Evolutionary conservation across 23 tunicate genomes (phyloP).

Genomic region (Corella eumyota): DNA sequence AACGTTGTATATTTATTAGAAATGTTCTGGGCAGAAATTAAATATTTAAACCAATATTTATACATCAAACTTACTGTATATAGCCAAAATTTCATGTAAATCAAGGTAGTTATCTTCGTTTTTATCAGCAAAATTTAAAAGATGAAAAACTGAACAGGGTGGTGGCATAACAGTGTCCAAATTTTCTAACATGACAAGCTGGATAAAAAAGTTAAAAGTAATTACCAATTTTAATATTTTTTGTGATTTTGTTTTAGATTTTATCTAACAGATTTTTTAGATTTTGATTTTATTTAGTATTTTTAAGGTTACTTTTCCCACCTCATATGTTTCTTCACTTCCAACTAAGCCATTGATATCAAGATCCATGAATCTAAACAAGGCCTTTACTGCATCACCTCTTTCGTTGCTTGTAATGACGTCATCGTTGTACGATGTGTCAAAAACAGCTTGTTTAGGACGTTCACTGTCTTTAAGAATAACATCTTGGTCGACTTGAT

Average conservation of each 20-base stretch:
- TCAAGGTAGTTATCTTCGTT: slow-evolving; percentile 37
- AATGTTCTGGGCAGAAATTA: too few relatives aligned
- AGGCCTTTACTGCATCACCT: slow-evolving; percentile 48
- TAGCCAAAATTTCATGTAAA: slow-evolving; percentile 23
- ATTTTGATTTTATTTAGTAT: not conserved
- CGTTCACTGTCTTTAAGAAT: too few relatives aligned
- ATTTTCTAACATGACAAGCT: slow-evolving; percentile 34
- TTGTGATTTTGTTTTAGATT: not conserved
- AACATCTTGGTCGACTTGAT: too few relatives aligned
- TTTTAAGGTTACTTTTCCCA: slow-evolving; percentile 2
- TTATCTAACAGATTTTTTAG: not conserved
- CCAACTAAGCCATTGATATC: slow-evolving; percentile 53
- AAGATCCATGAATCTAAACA: slow-evolving; percentile 41
- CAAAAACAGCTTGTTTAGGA: too few relatives aligned
- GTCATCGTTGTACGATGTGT: slow-evolving; percentile 25
- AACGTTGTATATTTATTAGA: too few relatives aligned
- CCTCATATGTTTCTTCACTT: slow-evolving; percentile 70
- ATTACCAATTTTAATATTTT: too few relatives aligned
- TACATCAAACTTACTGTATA: slow-evolving; percentile 80
- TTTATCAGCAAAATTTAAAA: slow-evolving; percentile 37
- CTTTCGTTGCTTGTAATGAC: slow-evolving; percentile 48
- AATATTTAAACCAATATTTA: not conserved
- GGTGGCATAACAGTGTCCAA: slow-evolving; percentile 23
- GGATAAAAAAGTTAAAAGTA: not conserved
- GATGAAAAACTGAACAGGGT: slow-evolving; percentile 66